phyloP scores from a whole-genome alignment of 2,888 invertebrate genomes.

The Taphrorychus bicolor region DNA sequence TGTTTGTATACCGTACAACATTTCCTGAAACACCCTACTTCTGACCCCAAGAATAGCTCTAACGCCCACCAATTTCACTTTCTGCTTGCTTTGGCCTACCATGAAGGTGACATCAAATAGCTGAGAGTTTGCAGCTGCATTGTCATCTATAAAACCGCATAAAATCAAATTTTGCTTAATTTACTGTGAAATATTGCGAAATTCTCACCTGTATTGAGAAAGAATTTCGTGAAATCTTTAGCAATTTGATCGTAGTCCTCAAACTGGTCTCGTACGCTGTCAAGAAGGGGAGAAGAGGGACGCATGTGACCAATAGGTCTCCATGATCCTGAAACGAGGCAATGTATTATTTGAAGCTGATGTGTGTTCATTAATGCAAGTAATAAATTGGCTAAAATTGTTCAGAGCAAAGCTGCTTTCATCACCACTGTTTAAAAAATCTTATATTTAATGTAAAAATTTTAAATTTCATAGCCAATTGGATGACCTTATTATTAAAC shows the following conservation, averaged over 20 bases:
- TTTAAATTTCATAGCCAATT: no score
- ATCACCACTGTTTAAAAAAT: no score
- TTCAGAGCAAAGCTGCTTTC: no score
- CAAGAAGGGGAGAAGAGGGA: constrained; percentile 89
- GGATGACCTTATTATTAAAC: no score
- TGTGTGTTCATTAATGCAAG: no score
- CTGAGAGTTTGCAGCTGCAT: constrained; percentile 78
- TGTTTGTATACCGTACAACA: constrained; percentile 93
- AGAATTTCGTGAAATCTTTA: constrained; percentile 89
- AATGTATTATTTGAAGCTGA: neutral
- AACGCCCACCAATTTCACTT: constrained; percentile 85
- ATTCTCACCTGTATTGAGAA: constrained; percentile 70
- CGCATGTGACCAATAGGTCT: constrained; percentile 94
- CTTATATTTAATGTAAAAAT: no score
- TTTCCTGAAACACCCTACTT: constrained; percentile 92
- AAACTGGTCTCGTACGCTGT: constrained; percentile 92
- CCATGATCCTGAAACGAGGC: constrained; percentile 75
- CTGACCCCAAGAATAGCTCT: constrained; percentile 90
- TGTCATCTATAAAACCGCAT: constrained; percentile 65
- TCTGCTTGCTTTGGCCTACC: constrained; percentile 91
- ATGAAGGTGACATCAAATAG: constrained; percentile 91
- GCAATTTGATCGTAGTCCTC: constrained; percentile 94
- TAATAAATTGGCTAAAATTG: no score
- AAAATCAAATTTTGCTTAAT: neutral
- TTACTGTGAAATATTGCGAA: neutral